Evolutionary conservation across 2,113 vertebrate species (phyloP).

Genomic region (Orthonyx spaldingii): DNA sequence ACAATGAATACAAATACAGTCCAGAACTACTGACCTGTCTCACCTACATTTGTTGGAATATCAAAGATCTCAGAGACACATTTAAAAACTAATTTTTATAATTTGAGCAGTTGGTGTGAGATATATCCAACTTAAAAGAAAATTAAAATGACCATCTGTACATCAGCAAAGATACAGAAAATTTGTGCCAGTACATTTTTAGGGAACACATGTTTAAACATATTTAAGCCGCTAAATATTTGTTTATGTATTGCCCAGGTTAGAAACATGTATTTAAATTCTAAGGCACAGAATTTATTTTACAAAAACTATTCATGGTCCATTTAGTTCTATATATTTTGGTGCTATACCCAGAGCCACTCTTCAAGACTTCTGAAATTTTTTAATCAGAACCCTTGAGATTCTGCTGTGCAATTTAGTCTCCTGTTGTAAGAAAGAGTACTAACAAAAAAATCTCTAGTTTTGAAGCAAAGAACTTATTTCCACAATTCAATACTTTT

Average conservation of each 20-base stretch:
- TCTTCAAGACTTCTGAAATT: not conserved
- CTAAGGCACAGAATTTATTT: not conserved
- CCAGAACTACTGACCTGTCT: not conserved
- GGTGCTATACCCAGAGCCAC: not conserved
- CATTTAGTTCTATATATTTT: not conserved
- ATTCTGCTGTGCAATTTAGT: not conserved
- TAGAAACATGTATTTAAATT: not conserved
- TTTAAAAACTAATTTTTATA: not conserved
- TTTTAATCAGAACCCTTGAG: not conserved
- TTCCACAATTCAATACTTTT: not conserved
- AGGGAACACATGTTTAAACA: not conserved
- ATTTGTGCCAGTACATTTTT: not conserved
- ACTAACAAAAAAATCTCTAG: not conserved
- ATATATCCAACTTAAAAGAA: not conserved
- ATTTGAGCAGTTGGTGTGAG: not conserved
- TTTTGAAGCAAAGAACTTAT: not conserved
- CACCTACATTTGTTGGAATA: not conserved
- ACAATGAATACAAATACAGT: not conserved
- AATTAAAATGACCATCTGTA: fast-evolving
- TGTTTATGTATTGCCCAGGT: not conserved
- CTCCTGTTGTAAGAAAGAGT: not conserved
- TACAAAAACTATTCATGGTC: not conserved
- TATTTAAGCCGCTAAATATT: not conserved
- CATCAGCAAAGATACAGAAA: not conserved
- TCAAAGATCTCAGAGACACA: not conserved